Percentiles rank a stretch among this genome's conserved stretches.
Evolutionary conservation across 2,113 vertebrate genomes (phyloP).

Genomic region (Cathartes aura): DNA sequence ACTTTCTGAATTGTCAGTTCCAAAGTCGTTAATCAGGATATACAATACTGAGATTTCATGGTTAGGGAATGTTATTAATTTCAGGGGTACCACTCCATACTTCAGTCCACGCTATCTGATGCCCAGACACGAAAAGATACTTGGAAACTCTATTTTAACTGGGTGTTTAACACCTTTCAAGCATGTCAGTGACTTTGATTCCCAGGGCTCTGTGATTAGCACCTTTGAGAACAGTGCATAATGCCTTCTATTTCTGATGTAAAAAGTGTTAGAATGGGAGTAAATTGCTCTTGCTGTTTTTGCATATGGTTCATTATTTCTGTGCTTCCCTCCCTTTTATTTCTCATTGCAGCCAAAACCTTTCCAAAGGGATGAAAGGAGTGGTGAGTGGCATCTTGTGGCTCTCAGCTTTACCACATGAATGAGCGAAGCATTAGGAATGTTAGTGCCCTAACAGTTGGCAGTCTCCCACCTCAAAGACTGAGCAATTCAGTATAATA

Average conservation of each 20-base stretch:
- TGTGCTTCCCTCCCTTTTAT: not conserved
- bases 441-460: not conserved
- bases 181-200: not conserved
- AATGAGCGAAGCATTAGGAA: not conserved
- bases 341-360: not conserved
- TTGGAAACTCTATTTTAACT: not conserved
- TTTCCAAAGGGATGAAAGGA: not conserved
- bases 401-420: constrained; percentile 10
- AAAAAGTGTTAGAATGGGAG: not conserved
- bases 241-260: constrained; percentile 10
- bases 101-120: not conserved
- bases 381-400: constrained; percentile 16
- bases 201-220: constrained; percentile 10
- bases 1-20: not conserved
- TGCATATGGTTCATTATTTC: constrained; percentile 21
- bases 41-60: not conserved
- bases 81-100: not conserved
- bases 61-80: not conserved
- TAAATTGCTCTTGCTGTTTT: constrained; percentile 20
- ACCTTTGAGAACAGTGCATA: constrained; percentile 20
- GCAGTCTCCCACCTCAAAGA: not conserved
- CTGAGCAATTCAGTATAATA: not conserved
- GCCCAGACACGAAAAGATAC: not conserved
- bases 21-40: not conserved
- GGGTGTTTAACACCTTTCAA: not conserved